Percentiles rank a stretch among this genome's conserved stretches.
Evolutionary conservation across 2,797 vertebrate species (phyloP).

Genomic region (Bradypodion ventrale): DNA sequence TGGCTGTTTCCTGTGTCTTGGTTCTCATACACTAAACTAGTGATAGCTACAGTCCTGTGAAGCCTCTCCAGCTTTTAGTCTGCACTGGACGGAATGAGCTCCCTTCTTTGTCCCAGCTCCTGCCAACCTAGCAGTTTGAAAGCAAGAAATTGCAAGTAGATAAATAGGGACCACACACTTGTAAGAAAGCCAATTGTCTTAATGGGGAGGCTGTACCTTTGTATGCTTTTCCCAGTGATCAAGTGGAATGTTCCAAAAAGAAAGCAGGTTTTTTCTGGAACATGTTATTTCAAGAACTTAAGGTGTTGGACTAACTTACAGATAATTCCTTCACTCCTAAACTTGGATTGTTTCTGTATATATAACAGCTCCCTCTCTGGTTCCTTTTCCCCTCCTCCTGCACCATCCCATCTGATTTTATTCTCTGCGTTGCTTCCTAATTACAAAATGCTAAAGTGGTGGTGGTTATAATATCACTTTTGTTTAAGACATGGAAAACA

Average conservation of each 20-base stretch:
- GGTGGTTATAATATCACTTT: constrained; percentile 5
- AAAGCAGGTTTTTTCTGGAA: not conserved
- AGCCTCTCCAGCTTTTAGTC: too few relatives aligned
- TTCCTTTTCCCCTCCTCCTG: constrained; percentile 5
- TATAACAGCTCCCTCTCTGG: not conserved
- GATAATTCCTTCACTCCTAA: constrained; percentile 1
- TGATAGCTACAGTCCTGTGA: too few relatives aligned
- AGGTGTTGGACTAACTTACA: not conserved
- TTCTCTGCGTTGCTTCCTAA: not conserved
- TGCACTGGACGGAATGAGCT: too few relatives aligned
- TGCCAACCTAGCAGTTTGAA: too few relatives aligned
- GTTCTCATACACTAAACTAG: too few relatives aligned
- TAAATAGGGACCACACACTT: too few relatives aligned
- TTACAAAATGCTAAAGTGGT: not conserved
- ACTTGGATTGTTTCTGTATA: not conserved
- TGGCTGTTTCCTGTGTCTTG: too few relatives aligned
- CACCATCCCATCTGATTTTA: not conserved
- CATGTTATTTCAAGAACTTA: not conserved
- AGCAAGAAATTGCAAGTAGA: too few relatives aligned
- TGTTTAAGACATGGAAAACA: constrained; percentile 37
- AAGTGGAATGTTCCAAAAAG: not conserved
- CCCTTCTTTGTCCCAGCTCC: too few relatives aligned
- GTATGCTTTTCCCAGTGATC: not conserved
- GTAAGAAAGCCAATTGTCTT: too few relatives aligned
- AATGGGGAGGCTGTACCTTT: not conserved